phyloP scores from a whole-genome alignment of 2,888 invertebrate species.

The Arrhopalites spinosus region DNA sequence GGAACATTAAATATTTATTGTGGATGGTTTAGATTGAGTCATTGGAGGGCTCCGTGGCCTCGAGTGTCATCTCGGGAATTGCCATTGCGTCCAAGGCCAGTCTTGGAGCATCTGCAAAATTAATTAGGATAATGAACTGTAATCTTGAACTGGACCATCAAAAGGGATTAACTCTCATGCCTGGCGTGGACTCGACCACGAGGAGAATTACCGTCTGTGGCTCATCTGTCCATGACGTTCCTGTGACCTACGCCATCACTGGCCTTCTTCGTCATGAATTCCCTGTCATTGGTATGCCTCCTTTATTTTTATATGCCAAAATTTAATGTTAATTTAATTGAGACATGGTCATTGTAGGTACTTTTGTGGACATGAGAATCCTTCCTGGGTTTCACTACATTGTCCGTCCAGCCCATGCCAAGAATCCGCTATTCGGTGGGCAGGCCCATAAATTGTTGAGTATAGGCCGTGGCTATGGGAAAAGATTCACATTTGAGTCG shows the following conservation, averaged over 20 bases:
- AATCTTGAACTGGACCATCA: constrained; percentile 41
- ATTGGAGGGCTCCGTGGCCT: constrained; percentile 43
- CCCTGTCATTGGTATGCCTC: constrained; percentile 70
- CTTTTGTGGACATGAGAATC: constrained; percentile 73
- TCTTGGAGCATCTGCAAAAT: constrained; percentile 62
- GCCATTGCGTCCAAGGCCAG: constrained; percentile 65
- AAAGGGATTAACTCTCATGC: constrained; percentile 67
- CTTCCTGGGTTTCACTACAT: constrained; percentile 75
- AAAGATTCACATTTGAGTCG: constrained; percentile 71
- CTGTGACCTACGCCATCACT: constrained; percentile 69
- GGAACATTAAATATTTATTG: too few species aligned
- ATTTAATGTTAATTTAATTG: neutral
- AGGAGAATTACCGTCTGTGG: constrained; percentile 69
- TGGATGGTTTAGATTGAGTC: constrained; percentile 43
- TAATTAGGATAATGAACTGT: constrained; percentile 54
- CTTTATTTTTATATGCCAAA: neutral
- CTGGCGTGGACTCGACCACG: constrained; percentile 69
- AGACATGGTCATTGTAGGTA: constrained; percentile 65
- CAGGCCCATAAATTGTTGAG: constrained; percentile 69
- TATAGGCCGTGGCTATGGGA: constrained; percentile 75
- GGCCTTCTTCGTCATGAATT: constrained; percentile 71
- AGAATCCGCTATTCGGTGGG: constrained; percentile 70
- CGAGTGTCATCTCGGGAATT: constrained; percentile 58
- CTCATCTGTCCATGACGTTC: constrained; percentile 68
- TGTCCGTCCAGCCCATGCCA: constrained; percentile 70